Evolutionary conservation across 2,113 vertebrate species (phyloP), one percentile per base, ranked within the genome.

Genomic region (Promerops cafer): DNA sequence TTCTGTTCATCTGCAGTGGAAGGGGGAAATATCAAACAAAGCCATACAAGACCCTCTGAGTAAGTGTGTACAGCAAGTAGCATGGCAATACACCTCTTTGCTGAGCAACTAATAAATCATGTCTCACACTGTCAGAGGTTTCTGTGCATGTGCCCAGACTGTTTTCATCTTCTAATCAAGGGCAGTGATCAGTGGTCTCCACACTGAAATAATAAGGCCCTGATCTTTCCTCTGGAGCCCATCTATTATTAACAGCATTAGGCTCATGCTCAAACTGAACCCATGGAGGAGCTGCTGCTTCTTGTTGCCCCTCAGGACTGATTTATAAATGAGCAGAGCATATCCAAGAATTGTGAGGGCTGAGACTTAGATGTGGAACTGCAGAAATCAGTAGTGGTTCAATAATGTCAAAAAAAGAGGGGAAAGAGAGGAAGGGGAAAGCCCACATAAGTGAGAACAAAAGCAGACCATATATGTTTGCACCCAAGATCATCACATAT

Each of bases 1-100:
- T 97, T 77, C 52, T 90, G 68, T n/a, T 95, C 87, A 59, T 82
- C 98, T 98, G 95, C 63, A 79, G n/a, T 1, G 33, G 31, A 75
- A 72, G 7, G 18, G 59, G 30, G 27, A 79, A 82, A 50, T 27
- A 45, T 26, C 54, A 88, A 65, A 53, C 23, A 71, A 24, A 57
- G 40, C 23, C 47, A 44, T 10, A 4, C 7, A 23, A 31, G 20
- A 66, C 5, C 27, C 33, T 50, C 27, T 30, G 21, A 40, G 1
- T 60, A 15, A 39, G 10, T 40, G 15, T 82, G 16, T 69, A 14
- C 15, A 60, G 40, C 39, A 18, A 1, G 5, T 4, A 39, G 45
- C 16, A 16, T 26, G 44, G 5, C 57, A 66, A 15, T 2, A 12
- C 1, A 2, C 3, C 33, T 87, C 84, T 31, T 56, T 30, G 33